Conservation (phyloP, 2,113 vertebrate genomes). For the Heliornis fulica region DNA sequence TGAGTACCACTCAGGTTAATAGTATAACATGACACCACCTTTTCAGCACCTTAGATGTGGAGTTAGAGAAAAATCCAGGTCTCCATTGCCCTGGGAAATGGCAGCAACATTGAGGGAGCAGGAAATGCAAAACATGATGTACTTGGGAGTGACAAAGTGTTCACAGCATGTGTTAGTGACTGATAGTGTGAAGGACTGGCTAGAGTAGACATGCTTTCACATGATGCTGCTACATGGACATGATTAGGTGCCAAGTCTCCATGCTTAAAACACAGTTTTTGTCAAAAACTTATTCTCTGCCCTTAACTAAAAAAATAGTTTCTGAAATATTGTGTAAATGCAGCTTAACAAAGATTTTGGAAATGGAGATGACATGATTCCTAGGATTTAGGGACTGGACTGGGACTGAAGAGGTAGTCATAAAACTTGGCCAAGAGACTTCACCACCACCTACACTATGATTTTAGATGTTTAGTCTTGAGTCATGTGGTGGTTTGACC, state of each 20-base stretch:
- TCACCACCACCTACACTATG: not conserved
- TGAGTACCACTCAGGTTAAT: rapidly evolving
- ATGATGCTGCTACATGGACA: not conserved
- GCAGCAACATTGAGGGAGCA: not conserved
- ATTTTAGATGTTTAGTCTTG: not conserved
- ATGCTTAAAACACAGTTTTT: not conserved
- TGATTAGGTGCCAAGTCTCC: not conserved
- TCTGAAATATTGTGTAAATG: not conserved
- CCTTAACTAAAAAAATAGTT: not conserved
- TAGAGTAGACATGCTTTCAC: not conserved
- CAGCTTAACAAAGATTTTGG: not conserved
- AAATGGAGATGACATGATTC: not conserved
- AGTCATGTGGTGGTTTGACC: too few species aligned
- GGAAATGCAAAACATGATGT: not conserved
- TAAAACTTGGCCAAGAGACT: not conserved
- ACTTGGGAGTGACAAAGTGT: not conserved
- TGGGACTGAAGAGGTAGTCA: not conserved
- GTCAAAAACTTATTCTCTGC: not conserved
- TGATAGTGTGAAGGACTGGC: not conserved
- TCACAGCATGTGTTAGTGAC: not conserved
- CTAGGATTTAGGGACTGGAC: not conserved
- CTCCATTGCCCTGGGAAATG: not conserved
- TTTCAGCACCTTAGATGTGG: not conserved
- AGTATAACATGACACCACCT: not conserved
- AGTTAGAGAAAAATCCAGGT: not conserved